Percentiles rank a stretch among this genome's conserved stretches.
phyloP scores from a whole-genome alignment of 2,888 invertebrate species.

The Pyrocoelia pectoralis region DNA sequence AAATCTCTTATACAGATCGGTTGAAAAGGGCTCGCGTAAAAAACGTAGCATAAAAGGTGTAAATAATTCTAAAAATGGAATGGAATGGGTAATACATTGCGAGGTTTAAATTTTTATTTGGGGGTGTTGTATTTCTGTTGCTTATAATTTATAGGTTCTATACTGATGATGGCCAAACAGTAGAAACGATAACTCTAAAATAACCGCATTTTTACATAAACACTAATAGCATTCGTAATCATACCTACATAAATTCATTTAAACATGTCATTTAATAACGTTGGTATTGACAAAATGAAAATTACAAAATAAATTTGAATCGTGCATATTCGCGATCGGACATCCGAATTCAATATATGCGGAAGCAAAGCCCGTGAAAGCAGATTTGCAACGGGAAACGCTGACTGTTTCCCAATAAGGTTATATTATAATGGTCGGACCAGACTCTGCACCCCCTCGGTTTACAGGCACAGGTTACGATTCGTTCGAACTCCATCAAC shows the following conservation, averaged over 20 bases:
- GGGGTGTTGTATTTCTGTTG: too few relatives aligned
- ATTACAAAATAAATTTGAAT: conserved; percentile 28
- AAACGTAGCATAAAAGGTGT: too few relatives aligned
- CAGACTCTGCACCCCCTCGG: conserved; percentile 15
- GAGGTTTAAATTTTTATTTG: too few relatives aligned
- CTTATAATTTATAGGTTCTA: too few relatives aligned
- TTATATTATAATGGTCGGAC: conserved; percentile 35
- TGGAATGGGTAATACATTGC: too few relatives aligned
- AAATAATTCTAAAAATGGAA: too few relatives aligned
- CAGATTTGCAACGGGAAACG: conserved; percentile 45
- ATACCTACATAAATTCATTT: conserved; percentile 8
- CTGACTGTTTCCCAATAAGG: conserved; percentile 47
- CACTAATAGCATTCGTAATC: conserved; percentile 12
- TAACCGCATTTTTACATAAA: background rate
- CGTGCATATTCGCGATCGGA: conserved; percentile 31
- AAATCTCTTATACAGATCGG: too few relatives aligned
- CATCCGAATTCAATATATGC: conserved; percentile 46
- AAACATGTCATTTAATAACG: conserved; percentile 17
- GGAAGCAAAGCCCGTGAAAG: conserved; percentile 44
- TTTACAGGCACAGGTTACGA: conserved; percentile 27
- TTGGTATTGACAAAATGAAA: conserved; percentile 16
- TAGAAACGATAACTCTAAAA: too few relatives aligned
- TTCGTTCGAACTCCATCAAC: conserved; percentile 34
- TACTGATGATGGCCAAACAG: too few relatives aligned
- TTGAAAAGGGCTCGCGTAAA: too few relatives aligned